Conservation (phyloP, 2,113 vertebrate species). For the Ciconia maguari region DNA sequence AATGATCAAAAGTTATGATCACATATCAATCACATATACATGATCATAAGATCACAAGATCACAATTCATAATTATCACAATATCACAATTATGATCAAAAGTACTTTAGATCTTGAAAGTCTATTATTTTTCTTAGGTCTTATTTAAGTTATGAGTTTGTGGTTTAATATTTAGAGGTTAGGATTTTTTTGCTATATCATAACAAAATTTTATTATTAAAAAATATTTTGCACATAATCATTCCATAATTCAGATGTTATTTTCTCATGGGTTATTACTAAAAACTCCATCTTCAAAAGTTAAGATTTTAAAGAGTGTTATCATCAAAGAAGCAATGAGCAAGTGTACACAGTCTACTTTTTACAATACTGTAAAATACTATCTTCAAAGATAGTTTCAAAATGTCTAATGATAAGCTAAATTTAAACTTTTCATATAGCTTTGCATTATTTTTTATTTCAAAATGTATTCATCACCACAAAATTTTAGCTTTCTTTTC, state of each 20-base stretch:
- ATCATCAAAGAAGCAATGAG: background rate
- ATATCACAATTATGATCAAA: background rate
- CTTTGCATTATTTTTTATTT: background rate
- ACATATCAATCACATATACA: too few relatives aligned
- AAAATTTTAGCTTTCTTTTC: background rate
- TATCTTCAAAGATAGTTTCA: background rate
- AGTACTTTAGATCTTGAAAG: background rate
- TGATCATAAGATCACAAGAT: too few relatives aligned
- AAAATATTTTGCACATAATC: background rate
- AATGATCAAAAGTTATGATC: background rate
- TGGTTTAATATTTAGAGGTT: background rate
- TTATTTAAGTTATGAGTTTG: background rate
- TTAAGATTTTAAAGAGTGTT: background rate
- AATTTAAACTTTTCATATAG: background rate
- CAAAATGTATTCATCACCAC: background rate
- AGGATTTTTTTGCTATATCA: background rate
- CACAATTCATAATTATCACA: too few relatives aligned
- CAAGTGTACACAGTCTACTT: background rate
- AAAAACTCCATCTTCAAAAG: background rate
- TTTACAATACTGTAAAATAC: background rate
- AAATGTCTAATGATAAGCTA: background rate
- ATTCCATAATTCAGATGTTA: background rate
- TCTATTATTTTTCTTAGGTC: background rate
- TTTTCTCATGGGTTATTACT: background rate
- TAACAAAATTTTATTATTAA: background rate